Evolutionary conservation across 2,797 vertebrate genomes (phyloP), one percentile per base, ranked within the genome.

Genomic region (Numenius phaeopus): DNA sequence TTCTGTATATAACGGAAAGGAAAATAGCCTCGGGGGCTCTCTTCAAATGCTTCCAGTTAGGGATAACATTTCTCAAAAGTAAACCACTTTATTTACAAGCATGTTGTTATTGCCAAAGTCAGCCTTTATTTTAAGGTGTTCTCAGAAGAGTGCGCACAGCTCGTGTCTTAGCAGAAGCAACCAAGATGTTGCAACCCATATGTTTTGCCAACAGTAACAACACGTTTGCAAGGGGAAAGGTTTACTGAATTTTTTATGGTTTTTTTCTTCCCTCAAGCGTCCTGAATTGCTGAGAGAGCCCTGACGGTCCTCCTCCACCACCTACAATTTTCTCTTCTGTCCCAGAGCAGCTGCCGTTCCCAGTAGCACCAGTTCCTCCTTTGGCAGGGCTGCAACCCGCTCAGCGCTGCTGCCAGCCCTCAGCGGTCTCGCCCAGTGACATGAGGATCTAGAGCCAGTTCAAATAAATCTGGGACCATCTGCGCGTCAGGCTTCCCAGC

Each of bases 81-180:
- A 93, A 97, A 83, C 7, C 83, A 80, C 93, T 77, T 80, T 95
- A 90, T 98, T 98, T 97, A 97, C 96, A 95, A 98, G 96, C 90
- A 89, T n/a, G 57, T 71, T 96, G 94, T 94, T 97, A 94, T 97
- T 98, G 97, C 97, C 97, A 97, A 97, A 94, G 85, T 55, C 83
- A 94, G 95, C 87, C 88, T 96, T 97, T 91, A 82, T 94, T 98
- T 97, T 93, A 97, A 97, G 95, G 97, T 95, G 95, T 94, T 98
- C 92, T 91, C 97, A 96, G 94, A 96, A 97, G 94, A 90, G 73
- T 49, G 58, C 77, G 71, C 89, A 94, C 37, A 82, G 47, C 72
- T 97, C 46, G 2, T 18, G 59, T 90, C 96, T 97, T 66, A 95
- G 95, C 92, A 97, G 96, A 96, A 94, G 91, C 91, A 75, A 81